Evolutionary conservation across 2,113 vertebrate species (phyloP), one percentile per base, ranked within the genome.

Genomic region (Saccopteryx leptura): DNA sequence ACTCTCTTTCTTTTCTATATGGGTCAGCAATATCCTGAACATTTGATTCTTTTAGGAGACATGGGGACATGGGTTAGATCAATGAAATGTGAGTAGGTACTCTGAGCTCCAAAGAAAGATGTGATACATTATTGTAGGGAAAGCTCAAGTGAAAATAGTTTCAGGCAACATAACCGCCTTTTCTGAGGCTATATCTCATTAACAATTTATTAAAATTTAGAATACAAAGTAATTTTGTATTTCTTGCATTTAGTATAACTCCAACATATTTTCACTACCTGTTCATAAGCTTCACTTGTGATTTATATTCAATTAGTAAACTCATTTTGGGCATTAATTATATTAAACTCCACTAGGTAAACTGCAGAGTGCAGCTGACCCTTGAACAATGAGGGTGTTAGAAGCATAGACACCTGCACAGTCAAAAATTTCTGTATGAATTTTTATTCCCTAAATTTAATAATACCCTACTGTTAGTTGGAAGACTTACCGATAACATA

Each of bases 211-310:
- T 56, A 17, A n/a, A n/a, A 60, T 66, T 68, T 71, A 81, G 26
- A 66, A 72, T 92, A 76, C 7, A 75, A 83, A 78, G 10, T 56
- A 63, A 74, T 60, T 88, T 74, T 82, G 2, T 52, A 74, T 82
- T 90, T 76, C 19, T 80, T 48, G 7, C 14, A 69, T 76, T 94
- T n/a, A 69, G 0, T 21, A 15, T 68, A 54, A 19, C 46, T 58
- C 21, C 7, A 66, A 8, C 2, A 1, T 90, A 46, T 58, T 92
- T 88, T 65, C 31, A 33, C 54, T 23, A 8, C 14, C 60, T 94
- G 28, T 50, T 92, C 61, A 31, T 75, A 80, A 84, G 4, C n/a
- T 76, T 94, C 24, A 76, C 56, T 89, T 54, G 8, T 88, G 14
- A 72, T 58, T 95, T 94, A 31, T 76, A 10, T 65, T 71, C 54